Evolutionary conservation across 1,140 invertebrate species (phyloP), one percentile per base, ranked within the genome.

Genomic region (Diabrotica virgifera): DNA sequence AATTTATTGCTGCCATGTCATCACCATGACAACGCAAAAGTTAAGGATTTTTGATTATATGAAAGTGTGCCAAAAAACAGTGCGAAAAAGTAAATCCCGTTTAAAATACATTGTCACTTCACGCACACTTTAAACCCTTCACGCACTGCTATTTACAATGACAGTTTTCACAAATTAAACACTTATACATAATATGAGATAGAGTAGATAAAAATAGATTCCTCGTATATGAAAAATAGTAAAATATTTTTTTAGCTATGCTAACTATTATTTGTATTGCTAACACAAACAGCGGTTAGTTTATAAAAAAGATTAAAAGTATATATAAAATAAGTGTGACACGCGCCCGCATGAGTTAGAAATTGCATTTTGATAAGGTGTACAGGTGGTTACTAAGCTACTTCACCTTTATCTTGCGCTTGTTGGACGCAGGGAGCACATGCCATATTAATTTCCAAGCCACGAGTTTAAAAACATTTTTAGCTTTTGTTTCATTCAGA

Each of bases 281-380:
- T 12, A 57, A 50, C 40, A 46, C 46, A 60, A 60, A 60, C 59
- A 51, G 40, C 59, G 7, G 46, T 36, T 24, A 14, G 12, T 52
- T 13, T 13, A 36, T 52, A 13, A 51, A 14, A 60, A 60, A 51
- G 35, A 24, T 24, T 24, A 51, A 60, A 40, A 60, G 52, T 40
- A 60, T 24, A 60, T 14, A 40, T n/a, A 46, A 60, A 60, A 52
- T 60, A 60, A 60, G 36, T 60, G 59, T 60, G 59, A 60, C 59
- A 52, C 59, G 59, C 40, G 59, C 59, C 59, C 59, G 59, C 59
- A 60, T 60, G 40, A 60, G n/a, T 12, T 52, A 60, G 59, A 60
- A 60, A 60, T 60, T 60, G 59, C 59, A 60, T 60, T 60, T 52
- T 60, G 59, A 60, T 60, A 52, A 60, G 59, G 57, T 36, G 50